A percentile compares a stretch with the other conserved stretches of the same genome.
phyloP scores from a whole-genome alignment of 1,140 invertebrate species.

The Lepidurus packardi region DNA sequence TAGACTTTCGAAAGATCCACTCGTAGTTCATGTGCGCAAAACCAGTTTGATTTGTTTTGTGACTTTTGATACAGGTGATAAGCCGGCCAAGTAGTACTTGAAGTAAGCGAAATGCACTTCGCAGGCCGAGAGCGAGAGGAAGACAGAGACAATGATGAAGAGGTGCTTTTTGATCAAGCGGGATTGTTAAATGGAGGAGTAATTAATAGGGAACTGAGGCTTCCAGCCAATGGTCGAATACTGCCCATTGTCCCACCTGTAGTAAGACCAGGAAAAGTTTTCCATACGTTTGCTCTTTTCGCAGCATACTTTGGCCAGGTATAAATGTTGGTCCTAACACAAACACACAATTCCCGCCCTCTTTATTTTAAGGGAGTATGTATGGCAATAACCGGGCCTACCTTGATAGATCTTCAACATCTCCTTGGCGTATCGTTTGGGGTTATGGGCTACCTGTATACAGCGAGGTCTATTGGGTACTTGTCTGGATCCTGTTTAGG shows the following conservation, averaged over 20 bases:
- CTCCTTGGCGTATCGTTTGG: slow-evolving; percentile 39
- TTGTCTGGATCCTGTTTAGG: slow-evolving; percentile 38
- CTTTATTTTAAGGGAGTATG: slow-evolving; percentile 43
- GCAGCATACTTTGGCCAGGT: slow-evolving; percentile 30
- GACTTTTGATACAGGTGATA: too few species aligned
- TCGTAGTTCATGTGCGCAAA: too few species aligned
- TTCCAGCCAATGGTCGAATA: background rate
- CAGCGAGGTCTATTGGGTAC: slow-evolving; percentile 37
- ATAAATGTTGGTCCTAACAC: background rate
- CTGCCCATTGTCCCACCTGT: background rate
- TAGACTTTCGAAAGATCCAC: too few species aligned
- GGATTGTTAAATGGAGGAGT: background rate
- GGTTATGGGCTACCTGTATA: slow-evolving; percentile 36
- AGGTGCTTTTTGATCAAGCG: background rate
- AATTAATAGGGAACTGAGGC: background rate
- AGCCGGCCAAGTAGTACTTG: background rate
- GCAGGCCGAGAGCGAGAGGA: background rate
- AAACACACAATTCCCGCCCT: too few species aligned
- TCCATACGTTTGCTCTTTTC: background rate
- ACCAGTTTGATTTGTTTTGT: too few species aligned
- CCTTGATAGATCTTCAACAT: slow-evolving; percentile 44
- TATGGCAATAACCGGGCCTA: slow-evolving; percentile 47
- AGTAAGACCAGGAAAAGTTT: background rate
- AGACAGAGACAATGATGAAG: background rate
- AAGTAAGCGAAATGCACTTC: background rate